Evolutionary conservation across 2,113 vertebrate genomes (phyloP), one percentile per base, ranked within the genome.

Genomic region (Pogona vitticeps): DNA sequence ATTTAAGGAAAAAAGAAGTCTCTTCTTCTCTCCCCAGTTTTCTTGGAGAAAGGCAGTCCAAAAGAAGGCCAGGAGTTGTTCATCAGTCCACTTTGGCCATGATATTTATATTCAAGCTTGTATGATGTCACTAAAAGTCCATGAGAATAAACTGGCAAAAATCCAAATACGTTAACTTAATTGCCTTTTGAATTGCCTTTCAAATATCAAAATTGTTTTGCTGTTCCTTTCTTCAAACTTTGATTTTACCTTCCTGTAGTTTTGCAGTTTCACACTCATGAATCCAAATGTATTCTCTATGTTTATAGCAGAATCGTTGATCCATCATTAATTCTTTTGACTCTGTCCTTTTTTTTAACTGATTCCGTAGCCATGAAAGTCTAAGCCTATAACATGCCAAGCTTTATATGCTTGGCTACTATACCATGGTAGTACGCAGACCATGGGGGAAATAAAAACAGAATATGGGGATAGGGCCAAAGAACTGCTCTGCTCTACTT

Each of bases 371-470:
- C 40, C 63, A 9, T 18, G 56, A 10, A 61, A 6, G 36, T 72
- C 26, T 12, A 56, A 72, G 8, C 15, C 72, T 63, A 73, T 40
- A 17, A 86, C 52, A 81, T 31, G 33, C 4, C 71, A 42, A 76
- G 72, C n/a, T n/a, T n/a, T n/a, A n/a, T 75, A 83, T 67, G 84
- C 18, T 72, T 89, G 61, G 3, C 80, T 91, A 46, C 78, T 94
- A 77, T 76, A n/a, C 67, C 85, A 1, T 36, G 85, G 76, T 84
- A 58, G 65, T 76, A 80, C 90, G 82, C 59, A 81, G 52, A 78
- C 8, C 61, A 70, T 77, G 61, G 71, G n/a, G n/a, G n/a, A 91
- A 65, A 59, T 88, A 84, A 33, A 83, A 82, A 28, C 59, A 36
- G 31, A 76, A 58, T 59, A 46, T 72, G 28, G 33, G 17, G 36